These are phyloP conservation scores for Enteromius mattozi DNA, from an alignment of 2,797 vertebrate genomes.

Conservation along the genomic window DNA sequence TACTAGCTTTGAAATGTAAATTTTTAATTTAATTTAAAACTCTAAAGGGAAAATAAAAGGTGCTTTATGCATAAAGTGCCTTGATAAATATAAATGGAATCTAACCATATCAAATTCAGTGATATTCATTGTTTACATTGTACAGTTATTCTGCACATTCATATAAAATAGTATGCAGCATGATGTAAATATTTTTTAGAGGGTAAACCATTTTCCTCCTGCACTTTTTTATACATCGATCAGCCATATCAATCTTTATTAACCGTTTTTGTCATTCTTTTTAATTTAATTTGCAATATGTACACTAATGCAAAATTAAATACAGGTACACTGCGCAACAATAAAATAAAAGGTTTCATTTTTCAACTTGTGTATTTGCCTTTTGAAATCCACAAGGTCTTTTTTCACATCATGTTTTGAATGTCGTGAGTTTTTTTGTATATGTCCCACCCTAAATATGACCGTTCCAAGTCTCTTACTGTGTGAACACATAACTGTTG, in stretches of 20 bases:
- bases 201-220: not conserved
- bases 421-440: not conserved
- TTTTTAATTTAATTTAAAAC: not conserved
- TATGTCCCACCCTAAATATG: not conserved
- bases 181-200: not conserved
- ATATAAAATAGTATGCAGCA: not conserved
- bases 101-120: not conserved
- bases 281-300: not conserved
- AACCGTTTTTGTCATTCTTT: not conserved
- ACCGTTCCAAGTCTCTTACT: slow-evolving; percentile 5
- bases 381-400: not conserved
- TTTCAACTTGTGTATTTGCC: not conserved
- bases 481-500: slow-evolving; percentile 5
- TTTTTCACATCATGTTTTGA: not conserved
- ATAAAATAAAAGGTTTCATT: not conserved
- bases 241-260: not conserved
- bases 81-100: not conserved
- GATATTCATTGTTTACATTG: slow-evolving; percentile 7
- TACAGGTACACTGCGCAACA: not conserved
- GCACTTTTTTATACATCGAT: not conserved
- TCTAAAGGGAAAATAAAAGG: not conserved
- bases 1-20: not conserved
- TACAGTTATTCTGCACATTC: not conserved
- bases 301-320: not conserved
- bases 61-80: not conserved